Base-by-base conservation (phyloP, 2,797 vertebrate species). In the Okamejei kenojei region DNA sequence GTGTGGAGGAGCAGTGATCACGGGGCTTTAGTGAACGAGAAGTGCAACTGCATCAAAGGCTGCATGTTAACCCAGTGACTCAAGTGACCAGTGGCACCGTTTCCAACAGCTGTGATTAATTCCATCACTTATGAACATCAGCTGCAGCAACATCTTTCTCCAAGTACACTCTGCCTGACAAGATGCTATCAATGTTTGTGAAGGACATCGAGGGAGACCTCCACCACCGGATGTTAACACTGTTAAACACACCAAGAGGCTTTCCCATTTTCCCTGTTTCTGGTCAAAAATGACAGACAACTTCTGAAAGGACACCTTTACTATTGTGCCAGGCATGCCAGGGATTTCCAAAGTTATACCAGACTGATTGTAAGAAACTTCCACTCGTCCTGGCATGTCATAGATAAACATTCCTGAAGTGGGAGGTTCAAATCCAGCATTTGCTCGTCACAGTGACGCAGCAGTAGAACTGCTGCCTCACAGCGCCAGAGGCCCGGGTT, bases 51-150 rank as follows among this genome's bases (percentile, higher is more conserved):
- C 13, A 65, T 88, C 84, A 88, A 88, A 88, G 81, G 63, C n/a
- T 88, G 54, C 84, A 88, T 35, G 63, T 65, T 9, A 65, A 88
- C 82, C 82, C 8, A 32, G 10, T 65, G 82, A n/a, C 82, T 88
- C 61, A 17, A 65, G 29, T 35, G 17, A 4, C n/a, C 63, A 21
- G 17, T 11, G 17, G 63, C 21, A 35, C 63, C 3, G n/a, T 15
- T 35, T 88, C n/a, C 61, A 68, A 88, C 84, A 88, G n/a, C 84
- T 88, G 63, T 9, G 84, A 68, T 88, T 65, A 65, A 88, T 88
- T 88, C 84, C 63, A 35, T 88, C 84, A 10, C 17, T 88, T n/a
- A 65, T 32, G 84, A 74, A 68, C 84, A 68, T 88, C 63, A 35
- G 63, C 7, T 63, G 63, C 84, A 68, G 84, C 63, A 68, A 68